Evolutionary conservation across 1,140 invertebrate genomes (phyloP), one percentile per base, ranked within the genome.

Genomic region (Delia radicum): DNA sequence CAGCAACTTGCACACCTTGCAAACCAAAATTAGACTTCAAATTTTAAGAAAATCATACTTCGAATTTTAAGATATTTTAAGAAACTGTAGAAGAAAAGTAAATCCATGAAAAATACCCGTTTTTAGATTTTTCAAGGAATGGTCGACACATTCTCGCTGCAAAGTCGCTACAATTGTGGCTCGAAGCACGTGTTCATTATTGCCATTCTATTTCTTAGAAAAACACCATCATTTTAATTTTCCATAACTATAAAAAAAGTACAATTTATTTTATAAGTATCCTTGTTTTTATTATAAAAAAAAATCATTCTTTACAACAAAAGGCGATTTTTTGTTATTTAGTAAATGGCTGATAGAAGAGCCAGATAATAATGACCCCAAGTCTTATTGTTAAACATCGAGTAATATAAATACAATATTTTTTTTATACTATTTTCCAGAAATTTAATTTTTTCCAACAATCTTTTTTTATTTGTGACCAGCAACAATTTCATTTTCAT

Each of bases 401-500:
- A 55, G 48, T 55, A 55, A 55, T 55, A 55, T 21, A 55, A 55
- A 55, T 55, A 55, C n/a, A 55, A 55, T 42, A 42, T 18, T n/a
- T 33, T 67, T 67, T 2, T 12, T 67, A 12, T 65, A 13, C 18
- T 6, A n/a, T n/a, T n/a, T n/a, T n/a, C n/a, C n/a, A n/a, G n/a
- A n/a, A n/a, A 13, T 62, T 62, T 62, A 6, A 6, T 61, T 61
- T 61, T 61, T 61, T 62, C 33, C 3, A 10, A 10, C 33, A n/a
- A n/a, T 69, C 10, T 67, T 61, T 71, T 12, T 37, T 75, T 71
- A 15, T 29, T 69, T 72, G 24, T 72, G 7, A n/a, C 31, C 73
- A 63, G 15, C n/a, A 27, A 37, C 73, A 74, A 74, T 74, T 74
- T 63, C 73, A 74, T 37, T 74, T 74, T 74, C 63, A 63, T 37